Base-by-base conservation (phyloP, 2,888 invertebrate species). In the Agriopis aurantiaria region DNA sequence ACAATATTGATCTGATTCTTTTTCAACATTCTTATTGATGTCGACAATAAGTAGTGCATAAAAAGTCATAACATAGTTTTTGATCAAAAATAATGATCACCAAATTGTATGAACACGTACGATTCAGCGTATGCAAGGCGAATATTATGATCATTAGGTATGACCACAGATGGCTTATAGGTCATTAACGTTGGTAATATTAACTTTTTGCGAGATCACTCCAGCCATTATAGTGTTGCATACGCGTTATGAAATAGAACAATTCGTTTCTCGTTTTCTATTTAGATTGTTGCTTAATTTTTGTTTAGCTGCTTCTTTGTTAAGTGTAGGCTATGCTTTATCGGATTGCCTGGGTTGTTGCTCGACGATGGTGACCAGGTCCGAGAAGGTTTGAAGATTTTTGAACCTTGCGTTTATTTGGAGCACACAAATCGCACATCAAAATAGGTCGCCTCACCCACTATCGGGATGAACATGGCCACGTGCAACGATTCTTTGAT, bases 191-290 rank as follows among this genome's bases (percentile, higher is more conserved):
- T 71, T 40, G 43, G 55, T 63, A 63, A 63, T 65, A 67, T 71
- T 55, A 71, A 67, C 70, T 71, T 71, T 71, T 71, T 71, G 70
- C 62, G 56, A 71, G 63, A 66, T 69, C 53, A 58, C 66, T 40
- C 66, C 59, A 40, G 66, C 55, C 66, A 71, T 71, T 71, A 71
- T 46, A 61, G 33, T 23, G 58, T 70, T 70, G 70, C 70, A 70
- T 62, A 55, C 57, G 59, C 43, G 55, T 71, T 71, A 71, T 62
- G 70, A 71, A 71, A 71, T 71, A 64, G 55, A 71, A 71, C 70
- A 71, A 67, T 71, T 67, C 66, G 66, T 71, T 63, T 59, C 70
- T 66, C 59, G 66, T 71, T 71, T 71, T 71, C 70, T 67, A 63
- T 67, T 71, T 55, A 51, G 52, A 66, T 56, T 53, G 66, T 66